phyloP scores from a whole-genome alignment of 2,888 invertebrate genomes.

The Eupithecia subumbrata region DNA sequence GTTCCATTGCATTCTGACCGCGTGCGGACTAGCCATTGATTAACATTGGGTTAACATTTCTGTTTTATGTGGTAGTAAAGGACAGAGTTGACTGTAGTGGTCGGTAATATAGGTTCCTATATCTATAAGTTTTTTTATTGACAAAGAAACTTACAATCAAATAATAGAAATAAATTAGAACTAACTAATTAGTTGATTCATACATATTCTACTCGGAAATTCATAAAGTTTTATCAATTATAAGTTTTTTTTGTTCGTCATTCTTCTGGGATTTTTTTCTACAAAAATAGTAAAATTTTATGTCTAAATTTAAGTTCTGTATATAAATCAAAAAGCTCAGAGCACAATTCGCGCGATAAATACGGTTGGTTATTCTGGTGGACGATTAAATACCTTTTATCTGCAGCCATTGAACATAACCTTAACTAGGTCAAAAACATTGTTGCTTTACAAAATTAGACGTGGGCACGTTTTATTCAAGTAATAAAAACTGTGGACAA shows the following conservation, averaged over 20 bases:
- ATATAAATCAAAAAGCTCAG: no score
- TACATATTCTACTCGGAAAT: no score
- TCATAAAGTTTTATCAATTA: no score
- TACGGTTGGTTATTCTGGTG: not conserved
- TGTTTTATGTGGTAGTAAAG: not conserved
- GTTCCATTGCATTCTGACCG: not conserved
- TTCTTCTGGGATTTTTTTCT: no score
- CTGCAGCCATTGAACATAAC: not conserved
- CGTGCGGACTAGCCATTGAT: not conserved
- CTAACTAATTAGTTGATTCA: no score
- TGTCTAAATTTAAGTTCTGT: no score
- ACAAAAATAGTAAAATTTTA: no score
- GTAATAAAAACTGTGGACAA: conserved; percentile 1
- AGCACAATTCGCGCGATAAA: not conserved
- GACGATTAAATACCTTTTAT: not conserved
- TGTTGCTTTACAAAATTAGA: not conserved
- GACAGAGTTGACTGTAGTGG: not conserved
- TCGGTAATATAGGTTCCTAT: not conserved
- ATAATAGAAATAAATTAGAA: no score
- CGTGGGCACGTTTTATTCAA: not conserved
- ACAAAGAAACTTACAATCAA: no score
- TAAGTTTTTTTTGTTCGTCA: no score
- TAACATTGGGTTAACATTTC: not conserved
- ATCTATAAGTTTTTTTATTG: no score
- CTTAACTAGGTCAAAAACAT: conserved; percentile 5